Evolutionary conservation across 2,797 vertebrate genomes (phyloP), one percentile per base, ranked within the genome.

Genomic region (Myotis daubentonii): DNA sequence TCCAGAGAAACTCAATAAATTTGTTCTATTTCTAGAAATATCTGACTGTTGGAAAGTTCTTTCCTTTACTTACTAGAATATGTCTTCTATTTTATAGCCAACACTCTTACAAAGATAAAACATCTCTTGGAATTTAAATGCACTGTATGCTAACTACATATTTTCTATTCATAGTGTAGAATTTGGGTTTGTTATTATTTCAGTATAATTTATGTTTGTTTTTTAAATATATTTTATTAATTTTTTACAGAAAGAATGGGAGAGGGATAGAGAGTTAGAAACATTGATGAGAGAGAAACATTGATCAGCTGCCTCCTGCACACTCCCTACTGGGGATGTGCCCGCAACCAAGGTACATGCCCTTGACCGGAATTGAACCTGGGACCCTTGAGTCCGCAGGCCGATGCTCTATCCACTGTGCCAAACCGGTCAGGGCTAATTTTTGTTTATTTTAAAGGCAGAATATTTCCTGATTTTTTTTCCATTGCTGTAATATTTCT

Each of bases 391-490:
- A 44, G 44, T 44, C 44, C 2, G 10, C 10, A 44, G 44, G 44
- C 44, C 10, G 11, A 44, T 11, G 44, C 44, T 44, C 44, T 44
- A 44, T 44, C 44, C 44, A 44, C 44, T 44, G 44, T 11, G 44
- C 44, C 44, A 44, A 44, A 44, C 2, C 44, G 10, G 44, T 11
- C 44, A 44, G 10, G 44, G 44, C 44, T 44, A 44, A 44, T 60
- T 94, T 72, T 47, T 68, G 12, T 80, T 89, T 93, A 13, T 78
- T 82, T 92, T n/a, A 91, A 79, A 83, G 38, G 15, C 19, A 93
- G 94, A 86, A 68, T 79, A 81, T 76, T 95, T 11, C 23, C 17
- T 68, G 47, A 71, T 60, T 38, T 11, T 83, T 94, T 94, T 95
- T 76, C 57, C 38, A 49, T 41, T 62, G 17, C 38, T 55, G 53